Conservation (phyloP, 1,140 invertebrate genomes). For the Zaprionus africanus region DNA sequence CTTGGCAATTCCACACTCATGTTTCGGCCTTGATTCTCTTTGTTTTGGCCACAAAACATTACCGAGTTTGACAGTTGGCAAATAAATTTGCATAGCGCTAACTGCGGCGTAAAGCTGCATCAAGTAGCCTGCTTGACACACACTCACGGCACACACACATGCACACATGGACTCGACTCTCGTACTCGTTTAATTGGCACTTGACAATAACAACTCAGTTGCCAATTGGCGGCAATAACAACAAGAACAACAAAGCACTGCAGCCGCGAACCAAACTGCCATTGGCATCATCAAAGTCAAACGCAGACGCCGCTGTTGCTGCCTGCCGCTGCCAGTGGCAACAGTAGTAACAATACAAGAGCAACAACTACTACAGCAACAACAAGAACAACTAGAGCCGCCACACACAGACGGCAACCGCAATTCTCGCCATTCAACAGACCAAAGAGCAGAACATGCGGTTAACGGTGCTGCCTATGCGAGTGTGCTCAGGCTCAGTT, state of each 20-base stretch:
- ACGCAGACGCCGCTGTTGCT: slow-evolving; percentile 17
- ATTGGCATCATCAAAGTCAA: slow-evolving; percentile 52
- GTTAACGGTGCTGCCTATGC: slow-evolving; percentile 44
- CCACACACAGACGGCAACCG: slow-evolving; percentile 27
- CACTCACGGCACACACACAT: not conserved
- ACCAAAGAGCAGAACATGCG: slow-evolving; percentile 35
- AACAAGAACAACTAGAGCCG: not conserved
- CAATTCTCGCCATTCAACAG: slow-evolving; percentile 50
- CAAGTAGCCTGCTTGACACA: slow-evolving; percentile 13
- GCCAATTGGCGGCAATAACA: slow-evolving; percentile 27
- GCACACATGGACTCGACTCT: not conserved
- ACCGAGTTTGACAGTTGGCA: not conserved
- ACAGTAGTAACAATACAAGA: slow-evolving; percentile 1
- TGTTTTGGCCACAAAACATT: not conserved
- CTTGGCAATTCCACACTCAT: not conserved
- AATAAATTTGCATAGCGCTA: not conserved
- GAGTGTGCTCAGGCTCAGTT: not conserved
- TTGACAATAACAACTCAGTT: slow-evolving; percentile 23
- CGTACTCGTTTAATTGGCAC: slow-evolving; percentile 24
- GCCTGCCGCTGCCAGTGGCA: not conserved
- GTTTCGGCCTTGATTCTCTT: not conserved
- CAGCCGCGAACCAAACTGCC: slow-evolving; percentile 41
- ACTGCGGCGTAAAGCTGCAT: not conserved
- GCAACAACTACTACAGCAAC: slow-evolving; percentile 1
- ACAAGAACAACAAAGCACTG: not conserved